Base-by-base conservation (phyloP, 1,140 invertebrate species). In the Antheraea mylitta region DNA sequence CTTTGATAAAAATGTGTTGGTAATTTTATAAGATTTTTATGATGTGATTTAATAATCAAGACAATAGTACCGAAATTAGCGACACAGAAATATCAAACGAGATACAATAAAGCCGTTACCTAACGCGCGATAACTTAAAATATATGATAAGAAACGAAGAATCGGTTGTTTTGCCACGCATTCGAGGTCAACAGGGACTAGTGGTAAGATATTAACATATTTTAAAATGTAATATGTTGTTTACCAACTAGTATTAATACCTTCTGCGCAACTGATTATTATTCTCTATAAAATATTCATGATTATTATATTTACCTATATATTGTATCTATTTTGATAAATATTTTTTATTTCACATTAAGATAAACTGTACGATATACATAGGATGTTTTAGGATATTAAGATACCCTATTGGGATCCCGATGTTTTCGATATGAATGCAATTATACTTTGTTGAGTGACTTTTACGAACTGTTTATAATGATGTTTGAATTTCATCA, bases 141-240 rank as follows among this genome's bases (percentile, higher is more conserved):
- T 30, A 30, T 30, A 48, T 45, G 64, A 65, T 65, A 65, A 65
- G 37, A 18, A 65, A 18, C 37, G 18, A 38, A 36, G 16, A 18
- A 11, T 19, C 45, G 9, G 64, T 65, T 65, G 37, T 65, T 53
- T 65, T 45, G 18, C 37, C 18, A 19, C 45, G 45, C 38, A 45
- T 13, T 18, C 64, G 64, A 65, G 64, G 64, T 65, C 64, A 65
- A 45, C 37, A 13, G 37, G 64, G 38, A 45, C 64, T 53, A n/a
- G 11, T 53, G 45, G 45, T 53, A 53, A 53, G 45, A 53, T 53
- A 53, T 16, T 53, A 11, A 13, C 45, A 53, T 53, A 53, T 53
- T 53, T 53, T 53, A 53, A 16, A 42, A 10, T 53, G 9, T 53
- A 10, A 53, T 53, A 53, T 53, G 16, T n/a, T 0, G 16, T 6